phyloP scores from a whole-genome alignment of 2,888 invertebrate genomes.

The Eugnorisma glareosa region DNA sequence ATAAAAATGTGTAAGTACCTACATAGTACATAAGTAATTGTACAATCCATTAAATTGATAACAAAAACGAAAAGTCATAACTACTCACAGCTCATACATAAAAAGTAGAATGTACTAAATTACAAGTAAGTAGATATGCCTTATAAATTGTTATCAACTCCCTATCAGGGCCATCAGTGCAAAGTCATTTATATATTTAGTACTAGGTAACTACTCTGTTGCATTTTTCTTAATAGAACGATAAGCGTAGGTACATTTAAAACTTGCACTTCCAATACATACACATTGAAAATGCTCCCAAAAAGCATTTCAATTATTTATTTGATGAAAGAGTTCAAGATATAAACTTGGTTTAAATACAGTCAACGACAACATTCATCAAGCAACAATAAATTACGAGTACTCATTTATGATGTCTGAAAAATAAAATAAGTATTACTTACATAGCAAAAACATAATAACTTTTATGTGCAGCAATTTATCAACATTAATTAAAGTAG shows the following conservation, averaged over 20 bases:
- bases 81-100: too few species aligned
- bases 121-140: background rate
- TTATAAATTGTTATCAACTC: background rate
- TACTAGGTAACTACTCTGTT: background rate
- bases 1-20: slow-evolving; percentile 26
- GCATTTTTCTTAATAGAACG: background rate
- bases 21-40: slow-evolving; percentile 16
- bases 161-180: slow-evolving; percentile 8
- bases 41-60: slow-evolving; percentile 35
- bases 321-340: background rate
- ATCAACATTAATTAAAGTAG: background rate
- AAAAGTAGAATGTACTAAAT: background rate
- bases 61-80: slow-evolving; percentile 26
- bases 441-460: background rate
- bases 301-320: background rate
- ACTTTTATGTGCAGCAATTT: background rate
- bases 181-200: slow-evolving; percentile 19
- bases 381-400: background rate
- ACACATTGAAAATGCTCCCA: background rate
- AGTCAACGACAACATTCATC: background rate
- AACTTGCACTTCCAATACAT: background rate
- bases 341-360: background rate
- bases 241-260: background rate
- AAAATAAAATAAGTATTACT: background rate
- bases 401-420: background rate